phyloP scores from a whole-genome alignment of 2,888 invertebrate genomes.

The Homarus gammarus region DNA sequence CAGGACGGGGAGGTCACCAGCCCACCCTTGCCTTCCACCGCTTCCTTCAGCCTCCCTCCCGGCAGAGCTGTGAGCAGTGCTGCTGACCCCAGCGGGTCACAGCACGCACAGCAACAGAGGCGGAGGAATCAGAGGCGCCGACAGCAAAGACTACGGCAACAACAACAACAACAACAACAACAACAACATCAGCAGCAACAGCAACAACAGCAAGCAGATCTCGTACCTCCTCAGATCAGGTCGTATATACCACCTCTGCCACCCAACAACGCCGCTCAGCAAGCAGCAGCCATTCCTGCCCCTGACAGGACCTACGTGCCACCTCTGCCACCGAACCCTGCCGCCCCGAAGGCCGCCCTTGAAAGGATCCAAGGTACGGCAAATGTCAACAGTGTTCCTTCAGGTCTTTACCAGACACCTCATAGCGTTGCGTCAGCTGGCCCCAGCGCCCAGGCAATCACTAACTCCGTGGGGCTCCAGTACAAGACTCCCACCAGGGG shows the following conservation, averaged over 20 bases:
- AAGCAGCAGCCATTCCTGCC: neutral
- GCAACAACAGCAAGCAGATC: conserved; percentile 18
- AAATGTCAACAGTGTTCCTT: neutral
- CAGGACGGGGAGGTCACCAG: conserved; percentile 51
- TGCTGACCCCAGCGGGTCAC: neutral
- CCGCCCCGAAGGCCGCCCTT: no score
- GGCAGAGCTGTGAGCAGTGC: neutral
- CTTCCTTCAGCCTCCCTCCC: neutral
- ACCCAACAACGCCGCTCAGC: no score
- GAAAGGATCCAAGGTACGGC: neutral
- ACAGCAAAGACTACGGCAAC: conserved; percentile 35
- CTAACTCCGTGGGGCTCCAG: conserved; percentile 41
- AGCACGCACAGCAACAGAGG: conserved; percentile 1
- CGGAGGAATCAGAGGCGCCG: conserved; percentile 35
- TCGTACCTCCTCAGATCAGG: conserved; percentile 16
- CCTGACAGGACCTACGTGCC: conserved; percentile 14
- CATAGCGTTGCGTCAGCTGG: neutral
- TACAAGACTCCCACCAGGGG: conserved; percentile 41
- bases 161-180: neutral
- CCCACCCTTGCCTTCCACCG: conserved; percentile 35
- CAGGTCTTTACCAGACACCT: neutral
- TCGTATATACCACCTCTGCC: conserved; percentile 48
- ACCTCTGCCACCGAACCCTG: conserved; percentile 30
- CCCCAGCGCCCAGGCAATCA: neutral
- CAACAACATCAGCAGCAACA: neutral